Base-by-base conservation (phyloP, 2,888 invertebrate species). In the Drosophila meridionalis region DNA sequence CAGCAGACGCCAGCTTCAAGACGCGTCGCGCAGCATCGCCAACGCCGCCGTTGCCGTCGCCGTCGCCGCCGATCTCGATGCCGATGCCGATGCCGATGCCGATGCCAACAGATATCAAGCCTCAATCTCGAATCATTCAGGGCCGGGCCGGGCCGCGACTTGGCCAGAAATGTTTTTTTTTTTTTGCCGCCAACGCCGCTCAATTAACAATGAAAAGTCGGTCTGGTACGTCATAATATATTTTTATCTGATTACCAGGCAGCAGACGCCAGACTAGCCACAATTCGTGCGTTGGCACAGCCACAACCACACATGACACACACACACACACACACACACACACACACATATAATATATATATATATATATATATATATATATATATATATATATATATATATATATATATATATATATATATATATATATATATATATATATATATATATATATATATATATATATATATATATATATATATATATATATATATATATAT, bases 151-250 rank as follows among this genome's bases (percentile, higher is more conserved):
- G 67, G 78, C 48, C 74, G 58, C 71, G 67, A 32, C 42, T 58
- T 69, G 61, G 76, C 70, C 87, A 77, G 73, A 84, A 86, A 76
- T 70, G 77, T 82, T 78, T 59, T 64, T 78, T 59, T 64, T 78
- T 47, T 47, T 60, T 67, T 79, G 56, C 61, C 72, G 68, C 80
- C 76, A 80, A 72, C 81, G 80, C 75, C 69, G 87, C 84, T 85
- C 87, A 86, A 84, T 80, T 79, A 83, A 88, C 83, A 90, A 83
- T 82, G 75, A 78, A 75, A 90, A 80, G 77, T 80, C 77, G 79
- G 81, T 69, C 79, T 82, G 81, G 83, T 83, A 81, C 89, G 90
- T 86, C 90, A 90, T 86, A 86, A 86, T 85, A 85, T 86, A 88
- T 85, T 88, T 90, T 79, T 83, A 83, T 89, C 88, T 85, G 88